These are phyloP conservation scores for Pipistrellus nathusii DNA, from an alignment of 2,797 vertebrate genomes.

Conservation along the genomic window DNA sequence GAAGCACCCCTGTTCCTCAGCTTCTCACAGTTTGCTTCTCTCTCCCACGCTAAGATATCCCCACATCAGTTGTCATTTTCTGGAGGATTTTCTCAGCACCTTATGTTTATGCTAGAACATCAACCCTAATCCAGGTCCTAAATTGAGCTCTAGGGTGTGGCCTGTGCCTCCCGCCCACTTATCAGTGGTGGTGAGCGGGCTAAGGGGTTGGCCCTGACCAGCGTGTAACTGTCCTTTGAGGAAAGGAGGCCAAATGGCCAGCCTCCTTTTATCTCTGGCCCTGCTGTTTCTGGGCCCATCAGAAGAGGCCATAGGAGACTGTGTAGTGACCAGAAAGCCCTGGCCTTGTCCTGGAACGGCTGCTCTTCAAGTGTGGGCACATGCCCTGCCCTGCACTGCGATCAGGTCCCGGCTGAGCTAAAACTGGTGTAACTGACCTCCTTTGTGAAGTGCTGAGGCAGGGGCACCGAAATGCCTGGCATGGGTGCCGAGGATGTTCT, in stretches of 20 bases:
- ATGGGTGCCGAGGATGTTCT: rapidly evolving
- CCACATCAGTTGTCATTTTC: not conserved
- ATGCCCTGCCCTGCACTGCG: not conserved
- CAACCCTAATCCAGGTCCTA: not conserved
- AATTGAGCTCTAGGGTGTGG: not conserved
- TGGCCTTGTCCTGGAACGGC: not conserved
- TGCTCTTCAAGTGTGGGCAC: not conserved
- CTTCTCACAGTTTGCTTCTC: not conserved
- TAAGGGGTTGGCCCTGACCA: not conserved
- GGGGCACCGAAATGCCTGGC: not conserved
- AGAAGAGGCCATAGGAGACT: not conserved
- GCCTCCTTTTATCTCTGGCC: not conserved
- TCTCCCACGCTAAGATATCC: not conserved
- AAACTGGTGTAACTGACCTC: not conserved
- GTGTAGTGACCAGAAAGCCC: not conserved
- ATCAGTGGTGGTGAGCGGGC: not conserved
- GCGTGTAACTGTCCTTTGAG: not conserved
- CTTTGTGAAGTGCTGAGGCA: not conserved
- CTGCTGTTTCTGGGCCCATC: not conserved
- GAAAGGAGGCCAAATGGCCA: not conserved
- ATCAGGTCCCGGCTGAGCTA: not conserved
- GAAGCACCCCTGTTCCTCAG: not conserved
- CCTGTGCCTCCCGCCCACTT: not conserved
- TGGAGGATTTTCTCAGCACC: not conserved
- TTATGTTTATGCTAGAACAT: not conserved